Evolutionary conservation across 2,113 vertebrate species (phyloP), one percentile per base, ranked within the genome.

Genomic region (Conger conger): DNA sequence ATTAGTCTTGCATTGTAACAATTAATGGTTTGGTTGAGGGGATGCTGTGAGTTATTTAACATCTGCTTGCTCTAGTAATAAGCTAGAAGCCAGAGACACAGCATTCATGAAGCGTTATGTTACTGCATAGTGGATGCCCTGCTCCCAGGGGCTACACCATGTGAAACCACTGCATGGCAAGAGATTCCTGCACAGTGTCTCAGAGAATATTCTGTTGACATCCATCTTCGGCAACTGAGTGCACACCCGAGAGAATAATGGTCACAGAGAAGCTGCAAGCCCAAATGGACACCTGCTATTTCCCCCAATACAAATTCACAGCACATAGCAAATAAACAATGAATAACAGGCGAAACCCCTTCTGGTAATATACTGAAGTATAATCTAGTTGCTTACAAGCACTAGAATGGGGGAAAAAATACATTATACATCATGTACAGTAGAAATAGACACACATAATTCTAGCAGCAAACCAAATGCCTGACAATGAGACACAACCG

Each of bases 151-250:
- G 2, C 68, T 11, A 33, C 6, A 73, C 68, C n/a, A 33, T 33
- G 27, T 27, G 5, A 73, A 73, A 73, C n/a, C 15, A 73, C 68
- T 6, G n/a, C 27, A 33, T 27, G n/a, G 27, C 68, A 38, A 30
- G 27, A 50, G 37, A 16, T 17, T 37, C 37, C 2, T 20, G 35
- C 33, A 73, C 13, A 15, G 85, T 82, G 85, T 45, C 81, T 42
- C 76, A 35, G 40, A 40, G 63, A 82, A 89, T 88, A 82, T 86
- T 84, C 85, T 76, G 82, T 84, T 63, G 76, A 88, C 82, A 86
- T 86, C 87, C 77, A 36, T 76, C 80, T 86, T 80, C 23, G 63
- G 73, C 85, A 53, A 45, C 27, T 6, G 60, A 30, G 13, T 30
- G n/a, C 68, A 73, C n/a, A n/a, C 27, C n/a, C 6, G 76, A 78